Evolutionary conservation across 1,140 invertebrate genomes (phyloP).

Genomic region (Ceratina calcarata): DNA sequence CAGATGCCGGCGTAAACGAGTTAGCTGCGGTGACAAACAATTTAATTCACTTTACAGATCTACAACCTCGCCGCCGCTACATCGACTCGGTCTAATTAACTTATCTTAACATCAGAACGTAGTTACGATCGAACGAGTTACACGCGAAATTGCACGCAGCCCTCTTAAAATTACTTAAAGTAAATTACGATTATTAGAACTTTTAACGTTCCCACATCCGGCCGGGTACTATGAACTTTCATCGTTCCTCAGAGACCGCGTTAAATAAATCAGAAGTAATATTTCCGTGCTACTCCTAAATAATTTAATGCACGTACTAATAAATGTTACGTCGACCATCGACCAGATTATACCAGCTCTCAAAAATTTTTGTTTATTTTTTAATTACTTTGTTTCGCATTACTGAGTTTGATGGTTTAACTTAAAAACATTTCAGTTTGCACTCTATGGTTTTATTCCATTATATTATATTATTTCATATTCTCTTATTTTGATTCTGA

Average conservation of each 20-base stretch:
- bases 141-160: slow-evolving; percentile 20
- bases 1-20: slow-evolving; percentile 23
- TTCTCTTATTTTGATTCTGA: no score
- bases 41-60: slow-evolving; percentile 46
- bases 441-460: no score
- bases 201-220: background rate
- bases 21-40: slow-evolving; percentile 36
- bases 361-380: no score
- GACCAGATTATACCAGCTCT: no score
- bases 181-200: slow-evolving; percentile 25
- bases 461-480: no score
- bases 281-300: background rate
- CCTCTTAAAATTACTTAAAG: slow-evolving; percentile 37
- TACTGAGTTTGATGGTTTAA: no score
- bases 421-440: no score
- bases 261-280: slow-evolving; percentile 1
- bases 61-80: slow-evolving; percentile 16
- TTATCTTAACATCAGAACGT: slow-evolving; percentile 71
- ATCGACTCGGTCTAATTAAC: slow-evolving; percentile 43
- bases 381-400: no score
- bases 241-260: background rate
- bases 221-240: background rate
- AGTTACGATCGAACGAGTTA: slow-evolving; percentile 48
- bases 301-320: no score
- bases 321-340: no score